Conservation (phyloP, 2,113 vertebrate species). For the Limnothrissa miodon region DNA sequence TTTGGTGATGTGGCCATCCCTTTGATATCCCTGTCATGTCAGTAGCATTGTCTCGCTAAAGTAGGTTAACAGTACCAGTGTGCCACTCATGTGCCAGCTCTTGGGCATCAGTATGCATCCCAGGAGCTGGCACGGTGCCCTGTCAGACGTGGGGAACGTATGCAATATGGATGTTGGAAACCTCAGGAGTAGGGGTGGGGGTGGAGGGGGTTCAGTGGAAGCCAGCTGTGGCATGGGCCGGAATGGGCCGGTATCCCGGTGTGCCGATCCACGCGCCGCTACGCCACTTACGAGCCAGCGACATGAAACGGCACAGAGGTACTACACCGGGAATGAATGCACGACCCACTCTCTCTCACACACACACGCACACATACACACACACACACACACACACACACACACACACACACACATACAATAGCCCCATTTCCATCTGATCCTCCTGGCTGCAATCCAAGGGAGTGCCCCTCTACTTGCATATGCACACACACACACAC, state of each 20-base stretch:
- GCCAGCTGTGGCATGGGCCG: not conserved
- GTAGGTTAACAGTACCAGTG: not conserved
- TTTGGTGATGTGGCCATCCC: not conserved
- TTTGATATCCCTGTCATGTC: not conserved
- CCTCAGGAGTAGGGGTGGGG: not conserved
- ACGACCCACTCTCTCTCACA: not conserved
- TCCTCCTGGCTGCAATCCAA: conserved; percentile 56
- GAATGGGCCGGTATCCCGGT: not conserved
- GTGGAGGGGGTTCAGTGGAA: not conserved
- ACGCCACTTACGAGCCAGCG: not conserved
- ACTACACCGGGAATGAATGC: not conserved
- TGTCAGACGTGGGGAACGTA: not conserved
- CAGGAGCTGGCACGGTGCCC: not conserved
- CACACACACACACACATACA: conserved; percentile 20
- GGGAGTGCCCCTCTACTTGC: conserved; percentile 33
- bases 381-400: conserved; percentile 9
- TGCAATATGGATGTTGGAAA: not conserved
- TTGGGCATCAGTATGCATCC: not conserved
- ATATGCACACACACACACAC: not conserved
- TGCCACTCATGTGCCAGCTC: not conserved
- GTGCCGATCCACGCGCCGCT: too few species aligned
- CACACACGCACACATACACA: not conserved
- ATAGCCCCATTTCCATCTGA: conserved; percentile 60
- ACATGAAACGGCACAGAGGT: not conserved
- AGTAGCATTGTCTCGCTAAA: not conserved